Evolutionary conservation across 2,797 vertebrate species (phyloP), one percentile per base, ranked within the genome.

Genomic region (Meriones psammophilus): DNA sequence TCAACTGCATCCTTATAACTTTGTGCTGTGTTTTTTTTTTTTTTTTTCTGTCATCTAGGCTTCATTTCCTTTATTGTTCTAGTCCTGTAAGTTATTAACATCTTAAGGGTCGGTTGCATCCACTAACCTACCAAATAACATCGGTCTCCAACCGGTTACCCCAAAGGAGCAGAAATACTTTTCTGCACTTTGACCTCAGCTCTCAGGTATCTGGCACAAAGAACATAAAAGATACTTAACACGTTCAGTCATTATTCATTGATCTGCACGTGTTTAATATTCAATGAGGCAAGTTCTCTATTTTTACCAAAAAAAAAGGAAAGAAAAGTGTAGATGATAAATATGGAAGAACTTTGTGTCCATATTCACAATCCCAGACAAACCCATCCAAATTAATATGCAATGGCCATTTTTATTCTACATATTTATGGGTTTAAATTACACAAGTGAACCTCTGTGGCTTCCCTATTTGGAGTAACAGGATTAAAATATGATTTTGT

Each of bases 381-480:
- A 22, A 64, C 42, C 18, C 9, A 66, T 26, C 73, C 30, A 81
- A 92, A 93, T 14, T 54, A 81, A n/a, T 13, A 94, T 8, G 56
- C 30, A 36, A 18, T 42, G 62, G 58, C 18, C 8, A 83, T 76
- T 93, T 86, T 60, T 77, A 68, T 68, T 74, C 64, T 95, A 60
- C 58, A 81, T 46, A 94, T 18, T 12, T 58, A 22, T 80, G 33
- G 54, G 36, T 83, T 17, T 91, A 93, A 91, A 73, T 94, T 89
- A 81, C 0, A 64, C 24, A 5, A 93, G 30, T 85, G 39, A 78
- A 36, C 94, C 83, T 96, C 88, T 76, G n/a, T 74, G 64, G 64
- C 71, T 73, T 94, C 36, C 86, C 8, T 62, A 24, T 91, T 87
- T 92, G 46, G 54, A 94, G 50, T 74, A 83, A 78, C 18, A 94